phyloP scores from a whole-genome alignment of 2,888 invertebrate genomes.

The Eupithecia subfuscata region DNA sequence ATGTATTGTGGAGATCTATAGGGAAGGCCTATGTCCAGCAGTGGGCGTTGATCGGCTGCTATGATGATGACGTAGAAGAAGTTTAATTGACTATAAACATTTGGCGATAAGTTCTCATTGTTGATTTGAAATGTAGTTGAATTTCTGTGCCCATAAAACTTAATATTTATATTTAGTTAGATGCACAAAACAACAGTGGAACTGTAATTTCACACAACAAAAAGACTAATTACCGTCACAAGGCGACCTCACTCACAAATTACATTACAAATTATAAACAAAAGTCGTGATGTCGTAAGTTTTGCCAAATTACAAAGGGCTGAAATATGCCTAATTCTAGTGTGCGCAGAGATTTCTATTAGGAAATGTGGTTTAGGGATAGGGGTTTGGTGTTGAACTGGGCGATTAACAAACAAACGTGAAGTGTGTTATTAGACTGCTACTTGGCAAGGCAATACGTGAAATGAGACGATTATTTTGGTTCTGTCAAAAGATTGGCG shows the following conservation, averaged over 20 bases:
- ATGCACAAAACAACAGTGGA: slow-evolving; percentile 16
- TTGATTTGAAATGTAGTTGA: too few species aligned
- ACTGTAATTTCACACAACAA: slow-evolving; percentile 36
- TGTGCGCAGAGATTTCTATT: slow-evolving; percentile 81
- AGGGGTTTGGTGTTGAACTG: slow-evolving; percentile 39
- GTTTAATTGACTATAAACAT: too few species aligned
- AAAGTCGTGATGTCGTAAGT: slow-evolving; percentile 71
- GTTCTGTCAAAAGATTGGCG: too few species aligned
- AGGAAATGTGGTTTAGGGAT: slow-evolving; percentile 76
- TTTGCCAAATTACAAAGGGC: slow-evolving; percentile 75
- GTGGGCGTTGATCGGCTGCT: too few species aligned
- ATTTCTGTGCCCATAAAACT: not conserved
- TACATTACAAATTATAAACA: slow-evolving; percentile 63
- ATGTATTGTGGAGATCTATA: too few species aligned
- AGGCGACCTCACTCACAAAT: slow-evolving; percentile 58
- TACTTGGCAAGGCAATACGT: not conserved
- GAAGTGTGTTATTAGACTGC: not conserved
- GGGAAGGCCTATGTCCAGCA: too few species aligned
- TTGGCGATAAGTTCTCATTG: too few species aligned
- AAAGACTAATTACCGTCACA: slow-evolving; percentile 51
- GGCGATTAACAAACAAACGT: slow-evolving; percentile 34
- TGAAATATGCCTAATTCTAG: slow-evolving; percentile 79
- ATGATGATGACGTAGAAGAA: too few species aligned
- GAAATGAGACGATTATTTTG: too few species aligned
- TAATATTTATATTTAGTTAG: not conserved